Evolutionary conservation across 1,140 invertebrate genomes (phyloP), one percentile per base, ranked within the genome.

Genomic region (Chrysopa pallens): DNA sequence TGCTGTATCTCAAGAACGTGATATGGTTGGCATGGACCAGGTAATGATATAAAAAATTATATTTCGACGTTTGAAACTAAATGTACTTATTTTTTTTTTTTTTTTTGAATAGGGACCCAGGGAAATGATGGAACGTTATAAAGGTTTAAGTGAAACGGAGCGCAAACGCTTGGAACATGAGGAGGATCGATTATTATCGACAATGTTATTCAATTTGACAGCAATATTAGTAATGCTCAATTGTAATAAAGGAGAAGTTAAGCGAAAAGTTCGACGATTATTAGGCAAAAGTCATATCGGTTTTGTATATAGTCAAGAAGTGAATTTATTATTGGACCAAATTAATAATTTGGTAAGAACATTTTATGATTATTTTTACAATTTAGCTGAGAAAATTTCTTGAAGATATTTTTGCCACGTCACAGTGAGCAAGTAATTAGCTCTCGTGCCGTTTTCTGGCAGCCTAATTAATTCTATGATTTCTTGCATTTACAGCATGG

Each of bases 11-110:
- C 93, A 98, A 63, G 96, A 99, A 60, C 69, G 96, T 40, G 95
- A 99, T 58, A 91, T 98, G 72, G 90, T 98, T 47, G 96, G 96
- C 42, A 97, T 99, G 93, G 96, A 99, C 67, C 94, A 98, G 57
- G 59, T 60, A 50, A 44, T 29, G 9, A 8, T 15, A 12, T n/a
- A n/a, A n/a, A n/a, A n/a, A n/a, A n/a, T n/a, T n/a, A n/a, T n/a
- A n/a, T n/a, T n/a, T n/a, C n/a, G n/a, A n/a, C n/a, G n/a, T n/a
- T n/a, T n/a, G n/a, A n/a, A n/a, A n/a, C n/a, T n/a, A n/a, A n/a
- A n/a, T n/a, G n/a, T n/a, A n/a, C n/a, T n/a, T n/a, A n/a, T n/a
- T n/a, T 27, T 33, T 37, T 23, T 4, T 42, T 39, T 6, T 4
- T 9, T 7, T 28, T 29, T 42, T 36, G 31, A 37, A 13, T 43